phyloP scores from a whole-genome alignment of 53 echinoderm and acorn worm species.

The Stichopus horrens region DNA sequence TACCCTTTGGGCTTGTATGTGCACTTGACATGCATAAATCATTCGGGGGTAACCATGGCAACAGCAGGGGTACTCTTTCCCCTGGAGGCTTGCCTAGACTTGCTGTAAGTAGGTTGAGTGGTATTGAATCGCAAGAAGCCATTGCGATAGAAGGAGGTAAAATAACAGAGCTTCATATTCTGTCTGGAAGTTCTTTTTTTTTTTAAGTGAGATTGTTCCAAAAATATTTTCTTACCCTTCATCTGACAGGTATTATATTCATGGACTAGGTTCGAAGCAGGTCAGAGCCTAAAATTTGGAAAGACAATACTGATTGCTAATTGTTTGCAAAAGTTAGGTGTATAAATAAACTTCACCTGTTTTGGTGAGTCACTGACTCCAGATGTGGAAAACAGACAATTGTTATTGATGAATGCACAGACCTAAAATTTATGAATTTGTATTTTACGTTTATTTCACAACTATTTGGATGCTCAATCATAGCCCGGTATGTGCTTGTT shows the following conservation, averaged over 20 bases:
- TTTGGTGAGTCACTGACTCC: neutral
- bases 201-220: neutral
- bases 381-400: neutral
- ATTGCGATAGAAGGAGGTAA: neutral
- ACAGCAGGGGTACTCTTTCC: neutral
- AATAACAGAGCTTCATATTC: conserved; percentile 1
- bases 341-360: neutral
- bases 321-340: conserved; percentile 1
- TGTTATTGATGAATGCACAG: neutral
- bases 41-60: neutral
- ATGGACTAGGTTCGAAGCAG: neutral
- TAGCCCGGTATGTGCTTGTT: no score
- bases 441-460: no score
- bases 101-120: conserved; percentile 24
- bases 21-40: conserved; percentile 7
- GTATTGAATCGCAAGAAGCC: conserved; percentile 1
- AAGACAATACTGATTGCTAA: neutral
- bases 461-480: no score
- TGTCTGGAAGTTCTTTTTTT: neutral
- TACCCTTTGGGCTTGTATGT: neutral
- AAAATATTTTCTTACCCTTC: neutral
- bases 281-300: neutral
- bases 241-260: neutral
- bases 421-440: neutral
- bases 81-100: neutral